These are phyloP conservation scores for Pollachius pollachius DNA, from an alignment of 2,113 vertebrate genomes.

Conservation along the genomic window DNA sequence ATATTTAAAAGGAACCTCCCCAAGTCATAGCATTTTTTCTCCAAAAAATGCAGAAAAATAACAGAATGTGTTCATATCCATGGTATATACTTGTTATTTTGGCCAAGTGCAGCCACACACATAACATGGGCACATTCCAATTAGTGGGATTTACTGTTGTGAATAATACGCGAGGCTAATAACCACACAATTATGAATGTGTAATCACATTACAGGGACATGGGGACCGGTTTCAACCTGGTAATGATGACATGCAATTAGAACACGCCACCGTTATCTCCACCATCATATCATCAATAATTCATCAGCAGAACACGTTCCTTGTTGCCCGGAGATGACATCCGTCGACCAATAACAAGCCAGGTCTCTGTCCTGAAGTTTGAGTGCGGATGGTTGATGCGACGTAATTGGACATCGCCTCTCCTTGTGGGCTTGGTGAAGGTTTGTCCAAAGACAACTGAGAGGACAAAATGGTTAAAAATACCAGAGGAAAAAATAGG, in stretches of 20 bases:
- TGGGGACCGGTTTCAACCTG: slow-evolving; percentile 59
- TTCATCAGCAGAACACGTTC: slow-evolving; percentile 54
- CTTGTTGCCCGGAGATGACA: slow-evolving; percentile 50
- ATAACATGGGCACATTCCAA: slow-evolving; percentile 33
- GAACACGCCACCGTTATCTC: slow-evolving; percentile 54
- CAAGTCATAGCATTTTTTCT: too few relatives aligned
- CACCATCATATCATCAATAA: slow-evolving; percentile 61
- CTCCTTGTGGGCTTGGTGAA: slow-evolving; percentile 15
- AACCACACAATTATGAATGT: slow-evolving; percentile 61
- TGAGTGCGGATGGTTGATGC: slow-evolving; percentile 36
- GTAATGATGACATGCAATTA: slow-evolving; percentile 70
- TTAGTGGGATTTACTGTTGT: slow-evolving; percentile 55
- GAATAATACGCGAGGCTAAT: slow-evolving; percentile 62
- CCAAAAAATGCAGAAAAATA: not conserved
- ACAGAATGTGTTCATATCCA: too few relatives aligned
- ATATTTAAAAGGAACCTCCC: too few relatives aligned
- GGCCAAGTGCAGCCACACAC: slow-evolving; percentile 21
- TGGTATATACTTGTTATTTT: slow-evolving; percentile 25
- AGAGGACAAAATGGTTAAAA: not conserved
- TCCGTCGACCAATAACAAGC: slow-evolving; percentile 47
- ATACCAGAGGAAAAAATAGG: too few relatives aligned
- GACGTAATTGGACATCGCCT: slow-evolving; percentile 41
- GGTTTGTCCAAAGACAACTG: not conserved
- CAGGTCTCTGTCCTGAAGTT: slow-evolving; percentile 28
- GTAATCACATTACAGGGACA: slow-evolving; percentile 63